These are phyloP conservation scores for Stenchaetothrips biformis DNA, from an alignment of 2,888 invertebrate species.

Conservation along the genomic window DNA sequence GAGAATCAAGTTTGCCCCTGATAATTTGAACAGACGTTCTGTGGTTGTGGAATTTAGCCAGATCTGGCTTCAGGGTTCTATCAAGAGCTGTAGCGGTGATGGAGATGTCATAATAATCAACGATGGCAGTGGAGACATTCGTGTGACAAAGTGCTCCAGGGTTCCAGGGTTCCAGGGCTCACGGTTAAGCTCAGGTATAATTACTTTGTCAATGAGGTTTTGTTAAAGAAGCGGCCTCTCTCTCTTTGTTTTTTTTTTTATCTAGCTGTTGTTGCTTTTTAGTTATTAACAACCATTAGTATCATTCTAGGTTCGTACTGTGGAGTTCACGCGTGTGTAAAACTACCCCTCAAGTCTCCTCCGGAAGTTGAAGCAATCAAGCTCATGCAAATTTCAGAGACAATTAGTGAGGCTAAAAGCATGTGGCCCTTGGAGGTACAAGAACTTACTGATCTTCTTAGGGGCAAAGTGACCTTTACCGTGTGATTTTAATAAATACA, in stretches of 20 bases:
- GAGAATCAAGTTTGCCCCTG: background rate
- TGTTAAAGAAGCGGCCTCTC: background rate
- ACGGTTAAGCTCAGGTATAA: constrained; percentile 28
- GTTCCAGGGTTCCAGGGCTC: constrained; percentile 33
- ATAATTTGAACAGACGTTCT: background rate
- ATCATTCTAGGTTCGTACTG: background rate
- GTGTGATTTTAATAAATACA: background rate
- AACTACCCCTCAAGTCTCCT: background rate
- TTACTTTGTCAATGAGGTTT: background rate
- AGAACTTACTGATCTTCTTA: constrained; percentile 33
- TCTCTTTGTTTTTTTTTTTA: background rate
- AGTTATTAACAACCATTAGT: background rate
- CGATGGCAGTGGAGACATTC: constrained; percentile 36
- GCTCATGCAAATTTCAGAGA: constrained; percentile 28
- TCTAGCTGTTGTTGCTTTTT: background rate
- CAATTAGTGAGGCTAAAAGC: constrained; percentile 26
- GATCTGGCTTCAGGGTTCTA: background rate
- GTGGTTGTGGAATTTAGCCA: background rate
- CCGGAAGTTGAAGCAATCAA: background rate
- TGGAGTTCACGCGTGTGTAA: background rate
- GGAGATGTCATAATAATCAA: constrained; percentile 35
- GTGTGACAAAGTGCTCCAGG: constrained; percentile 34
- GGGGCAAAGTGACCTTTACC: constrained; percentile 5
- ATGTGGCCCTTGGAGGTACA: constrained; percentile 38
- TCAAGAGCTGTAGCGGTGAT: background rate